phyloP scores from a whole-genome alignment of 1,140 invertebrate genomes.

The Bilobella aurantiaca region DNA sequence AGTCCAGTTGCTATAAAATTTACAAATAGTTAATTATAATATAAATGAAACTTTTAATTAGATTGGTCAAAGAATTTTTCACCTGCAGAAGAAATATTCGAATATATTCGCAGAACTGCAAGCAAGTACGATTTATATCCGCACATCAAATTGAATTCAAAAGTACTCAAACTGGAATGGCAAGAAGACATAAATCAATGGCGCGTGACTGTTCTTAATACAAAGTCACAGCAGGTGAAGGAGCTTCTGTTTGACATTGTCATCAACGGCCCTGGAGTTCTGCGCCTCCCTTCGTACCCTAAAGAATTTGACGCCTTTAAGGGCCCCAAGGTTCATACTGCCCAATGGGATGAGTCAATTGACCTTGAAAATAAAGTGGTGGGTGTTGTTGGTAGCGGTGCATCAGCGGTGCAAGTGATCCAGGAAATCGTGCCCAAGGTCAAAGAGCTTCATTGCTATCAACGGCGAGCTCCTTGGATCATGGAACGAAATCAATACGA shows the following conservation, averaged over 20 bases:
- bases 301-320: conserved; percentile 17
- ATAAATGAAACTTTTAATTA: not conserved
- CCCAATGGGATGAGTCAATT: conserved; percentile 13
- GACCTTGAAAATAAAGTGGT: conserved; percentile 15
- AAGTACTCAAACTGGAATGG: conserved; percentile 6
- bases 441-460: conserved; percentile 16
- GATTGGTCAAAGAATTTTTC: not conserved
- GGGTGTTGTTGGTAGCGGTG: conserved; percentile 19
- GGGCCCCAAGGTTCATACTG: conserved; percentile 17
- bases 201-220: not conserved
- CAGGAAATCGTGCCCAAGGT: conserved; percentile 19
- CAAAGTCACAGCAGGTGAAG: not conserved
- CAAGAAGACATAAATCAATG: conserved; percentile 11
- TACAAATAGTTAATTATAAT: not conserved
- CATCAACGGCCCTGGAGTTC: not conserved
- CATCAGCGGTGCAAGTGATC: conserved; percentile 23
- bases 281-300: conserved; percentile 9
- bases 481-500: conserved; percentile 9
- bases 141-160: conserved; percentile 2
- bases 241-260: not conserved
- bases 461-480: conserved; percentile 19
- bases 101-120: conserved; percentile 6
- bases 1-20: no score
- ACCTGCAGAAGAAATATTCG: conserved; percentile 2
- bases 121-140: conserved; percentile 17